Evolutionary conservation across 1,140 invertebrate species (phyloP), one percentile per base, ranked within the genome.

Genomic region (Mycetomoellerius zeteki): DNA sequence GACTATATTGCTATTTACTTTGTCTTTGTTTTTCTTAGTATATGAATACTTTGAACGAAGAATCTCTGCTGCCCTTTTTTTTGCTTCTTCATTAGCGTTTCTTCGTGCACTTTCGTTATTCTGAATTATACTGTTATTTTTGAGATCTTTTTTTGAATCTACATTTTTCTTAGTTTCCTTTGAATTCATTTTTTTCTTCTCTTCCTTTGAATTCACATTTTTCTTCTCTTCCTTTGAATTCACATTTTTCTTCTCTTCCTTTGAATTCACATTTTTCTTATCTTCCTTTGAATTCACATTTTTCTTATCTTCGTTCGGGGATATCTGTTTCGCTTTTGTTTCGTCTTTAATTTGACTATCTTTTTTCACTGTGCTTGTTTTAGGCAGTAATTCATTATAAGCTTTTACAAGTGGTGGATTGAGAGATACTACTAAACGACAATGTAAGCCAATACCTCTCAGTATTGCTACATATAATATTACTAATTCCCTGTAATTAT

Each of bases 371-470:
- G 96, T 93, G 52, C 97, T 94, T 0, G 97, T 94, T 86, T 96
- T 96, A 91, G 97, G 96, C 86, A 96, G 60, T 62, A 94, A 89
- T 16, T 93, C 91, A n/a, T 89, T 88, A 14, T 69, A 88, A 1
- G 91, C 58, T 78, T 92, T 93, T 52, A 93, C 77, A 62, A 90
- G 88, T 14, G 95, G 94, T 19, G 97, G 96, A 88, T 96, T 96
- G 14, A 97, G 92, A 21, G 96, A 96, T 33, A 96, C 92, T n/a
- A 99, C 96, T 54, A 99, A 93, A 84, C 98, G 95, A 89, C 97
- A 97, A 91, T 98, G 97, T 69, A 99, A 94, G 0, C 98, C 98
- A 85, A 99, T 96, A 64, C 97, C 96, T 94, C 98, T 96, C 47
- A 98, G 93, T 87, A 98, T 96, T 30, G 96, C 95, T 56, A 99